These are phyloP conservation scores for Hydrozoanthus tunicans DNA, from an alignment of 64 coral and sea anemone species.

Conservation along the genomic window DNA sequence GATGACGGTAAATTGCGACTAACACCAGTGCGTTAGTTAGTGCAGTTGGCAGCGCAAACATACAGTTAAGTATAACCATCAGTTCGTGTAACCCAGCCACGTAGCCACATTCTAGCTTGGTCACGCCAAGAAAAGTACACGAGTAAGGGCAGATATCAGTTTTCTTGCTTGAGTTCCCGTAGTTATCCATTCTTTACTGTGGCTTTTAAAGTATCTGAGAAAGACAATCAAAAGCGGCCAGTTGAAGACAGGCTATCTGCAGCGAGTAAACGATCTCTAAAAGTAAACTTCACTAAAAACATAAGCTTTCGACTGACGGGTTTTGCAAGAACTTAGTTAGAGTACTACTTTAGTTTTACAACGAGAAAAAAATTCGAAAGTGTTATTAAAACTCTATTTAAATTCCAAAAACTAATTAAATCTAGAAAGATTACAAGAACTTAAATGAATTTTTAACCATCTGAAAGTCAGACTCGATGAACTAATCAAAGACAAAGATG, in stretches of 20 bases:
- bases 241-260: not conserved
- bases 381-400: too few relatives aligned
- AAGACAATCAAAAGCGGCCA: not conserved
- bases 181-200: not conserved
- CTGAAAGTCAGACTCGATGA: too few relatives aligned
- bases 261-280: too few relatives aligned
- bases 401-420: too few relatives aligned
- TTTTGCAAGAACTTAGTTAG: too few relatives aligned
- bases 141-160: constrained; percentile 5
- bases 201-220: not conserved
- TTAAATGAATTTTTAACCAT: not conserved
- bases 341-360: too few relatives aligned
- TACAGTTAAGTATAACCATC: constrained; percentile 5
- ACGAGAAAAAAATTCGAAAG: too few relatives aligned
- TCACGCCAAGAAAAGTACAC: constrained; percentile 39
- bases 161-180: not conserved
- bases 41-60: not conserved
- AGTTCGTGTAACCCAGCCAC: constrained; percentile 3
- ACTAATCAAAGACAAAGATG: too few relatives aligned
- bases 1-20: constrained; percentile 27
- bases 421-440: not conserved
- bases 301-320: too few relatives aligned
- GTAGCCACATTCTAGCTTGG: constrained; percentile 28
- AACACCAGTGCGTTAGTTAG: constrained; percentile 37
- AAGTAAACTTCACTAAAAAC: too few relatives aligned